Percentiles rank a stretch among this genome's conserved stretches.
phyloP scores from a whole-genome alignment of 2,797 vertebrate genomes.

The Takifugu ocellatus region DNA sequence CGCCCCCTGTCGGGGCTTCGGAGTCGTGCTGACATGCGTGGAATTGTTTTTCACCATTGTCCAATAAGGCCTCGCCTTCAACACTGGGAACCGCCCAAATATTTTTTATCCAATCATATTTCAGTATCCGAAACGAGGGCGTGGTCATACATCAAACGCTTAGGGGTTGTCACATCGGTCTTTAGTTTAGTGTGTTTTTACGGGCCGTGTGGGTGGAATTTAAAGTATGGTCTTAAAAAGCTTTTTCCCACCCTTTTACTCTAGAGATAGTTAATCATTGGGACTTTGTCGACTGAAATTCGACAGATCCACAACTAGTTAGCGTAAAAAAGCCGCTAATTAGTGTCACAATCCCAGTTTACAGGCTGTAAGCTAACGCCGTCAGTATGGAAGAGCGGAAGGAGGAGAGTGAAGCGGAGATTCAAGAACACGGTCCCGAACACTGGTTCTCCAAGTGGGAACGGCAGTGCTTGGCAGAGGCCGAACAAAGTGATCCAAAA shows the following conservation, averaged over 20 bases:
- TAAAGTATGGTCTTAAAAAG: constrained; percentile 52
- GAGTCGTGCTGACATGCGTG: not conserved
- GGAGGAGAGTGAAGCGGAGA: constrained; percentile 92
- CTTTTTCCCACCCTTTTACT: not conserved
- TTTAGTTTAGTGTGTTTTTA: constrained; percentile 44
- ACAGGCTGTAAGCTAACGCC: constrained; percentile 43
- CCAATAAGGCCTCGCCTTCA: constrained; percentile 54
- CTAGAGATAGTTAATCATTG: not conserved
- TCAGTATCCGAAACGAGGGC: constrained; percentile 22
- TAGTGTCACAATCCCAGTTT: constrained; percentile 27
- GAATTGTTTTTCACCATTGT: constrained; percentile 45
- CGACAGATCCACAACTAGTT: not conserved
- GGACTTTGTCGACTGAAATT: not conserved
- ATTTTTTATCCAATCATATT: constrained; percentile 35
- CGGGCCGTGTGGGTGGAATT: constrained; percentile 22
- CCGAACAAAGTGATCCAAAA: constrained; percentile 83
- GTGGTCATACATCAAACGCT: constrained; percentile 51
- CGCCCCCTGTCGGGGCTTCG: constrained; percentile 46
- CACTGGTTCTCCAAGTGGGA: constrained; percentile 99
- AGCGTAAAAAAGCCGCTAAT: not conserved
- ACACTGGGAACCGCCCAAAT: constrained; percentile 9
- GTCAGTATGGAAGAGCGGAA: constrained; percentile 88
- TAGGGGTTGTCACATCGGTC: constrained; percentile 68
- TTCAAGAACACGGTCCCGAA: constrained; percentile 97
- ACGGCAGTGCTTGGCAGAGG: constrained; percentile 91